These are phyloP conservation scores for Columba janthina DNA, from an alignment of 2,113 vertebrate genomes.

Conservation along the genomic window DNA sequence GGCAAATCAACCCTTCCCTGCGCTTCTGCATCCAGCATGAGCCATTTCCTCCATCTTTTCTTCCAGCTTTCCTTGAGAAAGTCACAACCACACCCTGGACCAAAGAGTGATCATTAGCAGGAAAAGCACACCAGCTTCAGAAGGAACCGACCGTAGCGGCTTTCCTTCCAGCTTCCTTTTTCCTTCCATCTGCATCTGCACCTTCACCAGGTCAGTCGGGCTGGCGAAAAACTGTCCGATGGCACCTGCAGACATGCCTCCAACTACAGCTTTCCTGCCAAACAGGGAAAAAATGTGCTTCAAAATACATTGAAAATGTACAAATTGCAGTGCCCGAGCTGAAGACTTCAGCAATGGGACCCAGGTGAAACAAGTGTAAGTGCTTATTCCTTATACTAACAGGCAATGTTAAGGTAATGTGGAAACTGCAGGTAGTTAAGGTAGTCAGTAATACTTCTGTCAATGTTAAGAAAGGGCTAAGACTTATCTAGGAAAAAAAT, in stretches of 20 bases:
- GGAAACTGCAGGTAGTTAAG: background rate
- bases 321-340: fast-evolving
- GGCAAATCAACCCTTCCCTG: background rate
- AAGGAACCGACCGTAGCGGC: slow-evolving; percentile 76
- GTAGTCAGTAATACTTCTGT: background rate
- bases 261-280: slow-evolving; percentile 82
- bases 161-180: slow-evolving; percentile 83
- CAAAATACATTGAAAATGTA: background rate
- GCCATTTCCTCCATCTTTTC: background rate
- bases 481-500: background rate
- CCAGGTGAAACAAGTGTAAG: background rate
- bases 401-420: background rate
- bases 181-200: slow-evolving; percentile 92
- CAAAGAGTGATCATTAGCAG: background rate
- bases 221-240: slow-evolving; percentile 87
- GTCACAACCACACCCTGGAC: background rate
- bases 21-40: fast-evolving
- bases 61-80: background rate
- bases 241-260: slow-evolving; percentile 82
- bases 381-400: background rate
- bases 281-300: background rate
- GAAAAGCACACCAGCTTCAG: background rate
- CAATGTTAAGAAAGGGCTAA: background rate
- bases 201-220: slow-evolving; percentile 86
- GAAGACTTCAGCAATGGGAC: background rate